These are phyloP conservation scores for Helicoverpa zea DNA, from an alignment of 1,140 invertebrate species.

Conservation along the genomic window DNA sequence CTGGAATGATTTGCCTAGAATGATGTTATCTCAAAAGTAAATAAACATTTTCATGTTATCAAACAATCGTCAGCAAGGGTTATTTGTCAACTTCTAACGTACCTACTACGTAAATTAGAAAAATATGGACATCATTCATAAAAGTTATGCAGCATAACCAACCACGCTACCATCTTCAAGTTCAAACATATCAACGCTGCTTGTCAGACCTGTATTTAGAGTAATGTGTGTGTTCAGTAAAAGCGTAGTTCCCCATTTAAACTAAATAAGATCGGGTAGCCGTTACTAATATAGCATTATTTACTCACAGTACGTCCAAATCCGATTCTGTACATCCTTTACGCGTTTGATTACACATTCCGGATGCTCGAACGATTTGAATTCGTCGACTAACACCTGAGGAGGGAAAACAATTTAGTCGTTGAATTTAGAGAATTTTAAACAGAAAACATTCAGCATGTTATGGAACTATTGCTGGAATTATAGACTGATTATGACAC, in stretches of 20 bases:
- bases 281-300: conserved; percentile 50
- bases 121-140: too few species aligned
- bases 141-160: too few species aligned
- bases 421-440: neutral
- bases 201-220: too few species aligned
- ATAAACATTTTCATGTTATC: too few species aligned
- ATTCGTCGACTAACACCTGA: conserved; percentile 8
- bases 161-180: too few species aligned
- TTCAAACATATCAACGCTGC: too few species aligned
- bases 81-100: too few species aligned
- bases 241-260: neutral
- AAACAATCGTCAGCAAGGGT: too few species aligned
- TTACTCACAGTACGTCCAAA: conserved; percentile 32
- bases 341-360: conserved; percentile 64
- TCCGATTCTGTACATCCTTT: conserved; percentile 56
- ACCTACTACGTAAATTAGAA: too few species aligned
- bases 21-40: too few species aligned
- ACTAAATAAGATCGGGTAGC: neutral
- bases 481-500: neutral
- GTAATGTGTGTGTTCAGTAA: too few species aligned
- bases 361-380: conserved; percentile 51
- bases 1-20: too few species aligned
- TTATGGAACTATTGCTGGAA: neutral
- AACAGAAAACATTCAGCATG: neutral
- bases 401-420: neutral